Evolutionary conservation across 1,140 invertebrate species (phyloP), one percentile per base, ranked within the genome.

Genomic region (Microplitis mediator): DNA sequence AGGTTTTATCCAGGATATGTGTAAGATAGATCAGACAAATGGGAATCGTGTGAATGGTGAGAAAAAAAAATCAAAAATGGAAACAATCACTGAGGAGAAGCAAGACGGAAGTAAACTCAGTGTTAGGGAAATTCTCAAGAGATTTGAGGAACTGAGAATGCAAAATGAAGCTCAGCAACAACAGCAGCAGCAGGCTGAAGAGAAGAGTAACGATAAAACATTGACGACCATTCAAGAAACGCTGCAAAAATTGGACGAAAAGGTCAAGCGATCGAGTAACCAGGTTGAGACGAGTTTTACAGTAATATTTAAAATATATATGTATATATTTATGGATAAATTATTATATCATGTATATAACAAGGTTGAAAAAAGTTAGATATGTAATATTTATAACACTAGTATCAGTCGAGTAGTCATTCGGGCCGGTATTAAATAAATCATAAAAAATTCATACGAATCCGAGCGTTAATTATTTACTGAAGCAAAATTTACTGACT

Each of bases 31-130:
- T 13, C 82, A 86, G 34, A 61, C 81, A 23, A 71, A 6, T 70
- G 69, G 73, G 0, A 73, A 51, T 9, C 66, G 76, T 0, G 69
- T 68, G 62, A 80, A 78, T 60, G 76, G 71, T 9, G 84, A 85
- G 13, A 74, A 82, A n/a, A 86, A 85, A 45, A 36, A 81, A 45
- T 80, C 83, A 0, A 84, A 84, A 77, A 94, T 94, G 92, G 92
- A 93, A 82, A 94, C 93, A 3, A 94, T 94, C 45, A 89, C 92
- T n/a, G 93, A 95, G 80, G 93, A 95, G 76, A 90, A 90, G 4
- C 87, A 86, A 5, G 93, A 94, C 80, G 82, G 79, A 0, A 91
- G 90, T 23, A 94, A 94, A 86, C 89, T 94, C 72, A 94, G 93
- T 71, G 93, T 95, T 36, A 92, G 92, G 75, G 93, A 94, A 77